Conservation (phyloP, 2,888 invertebrate species). For the Zonitis immaculata region DNA sequence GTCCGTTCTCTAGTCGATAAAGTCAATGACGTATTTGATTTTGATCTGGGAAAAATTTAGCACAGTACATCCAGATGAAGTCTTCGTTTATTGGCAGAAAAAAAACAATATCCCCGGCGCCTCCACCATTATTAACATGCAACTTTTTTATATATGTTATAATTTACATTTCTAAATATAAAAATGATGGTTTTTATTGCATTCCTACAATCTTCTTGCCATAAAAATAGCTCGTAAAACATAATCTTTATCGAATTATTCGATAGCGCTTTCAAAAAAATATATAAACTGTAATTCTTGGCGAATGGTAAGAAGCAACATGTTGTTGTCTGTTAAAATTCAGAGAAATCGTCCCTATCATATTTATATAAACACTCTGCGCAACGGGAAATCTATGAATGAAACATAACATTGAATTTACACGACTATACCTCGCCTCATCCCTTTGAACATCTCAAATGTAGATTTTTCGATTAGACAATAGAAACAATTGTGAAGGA, state of each 20-base stretch:
- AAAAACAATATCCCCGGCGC: not conserved
- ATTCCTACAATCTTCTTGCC: not conserved
- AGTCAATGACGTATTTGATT: not conserved
- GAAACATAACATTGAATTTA: constrained; percentile 30
- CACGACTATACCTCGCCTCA: not conserved
- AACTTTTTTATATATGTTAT: too few species aligned
- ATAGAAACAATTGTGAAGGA: too few species aligned
- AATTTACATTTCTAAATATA: too few species aligned
- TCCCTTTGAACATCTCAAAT: not conserved
- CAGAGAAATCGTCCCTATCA: constrained; percentile 21
- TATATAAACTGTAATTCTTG: constrained; percentile 6
- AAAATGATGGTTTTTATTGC: not conserved
- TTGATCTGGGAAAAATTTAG: not conserved
- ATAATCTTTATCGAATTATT: not conserved
- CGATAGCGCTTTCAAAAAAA: not conserved
- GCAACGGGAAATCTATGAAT: constrained; percentile 35
- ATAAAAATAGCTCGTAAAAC: not conserved
- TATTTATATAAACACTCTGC: constrained; percentile 21
- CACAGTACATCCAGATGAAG: not conserved
- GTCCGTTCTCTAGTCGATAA: not conserved
- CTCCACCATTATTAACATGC: not conserved
- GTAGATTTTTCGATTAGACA: too few species aligned
- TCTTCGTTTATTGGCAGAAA: not conserved
- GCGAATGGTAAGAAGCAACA: constrained; percentile 31
- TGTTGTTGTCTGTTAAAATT: constrained; percentile 29